Percentiles rank a stretch among this genome's conserved stretches.
These are phyloP conservation scores for Carassius carassius DNA, from an alignment of 2,113 vertebrate species.

Conservation along the genomic window DNA sequence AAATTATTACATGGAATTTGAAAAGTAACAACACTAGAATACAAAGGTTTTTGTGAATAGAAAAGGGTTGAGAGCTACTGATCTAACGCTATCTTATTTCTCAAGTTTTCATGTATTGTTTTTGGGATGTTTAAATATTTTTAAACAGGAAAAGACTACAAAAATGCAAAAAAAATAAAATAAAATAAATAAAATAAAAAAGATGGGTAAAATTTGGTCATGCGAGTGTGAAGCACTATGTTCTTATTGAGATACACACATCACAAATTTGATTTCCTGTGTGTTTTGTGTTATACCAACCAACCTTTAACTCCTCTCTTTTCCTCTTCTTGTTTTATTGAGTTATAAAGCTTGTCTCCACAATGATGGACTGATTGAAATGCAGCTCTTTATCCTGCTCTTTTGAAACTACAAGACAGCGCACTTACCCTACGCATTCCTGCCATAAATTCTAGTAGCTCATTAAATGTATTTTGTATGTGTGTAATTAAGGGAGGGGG, in stretches of 20 bases:
- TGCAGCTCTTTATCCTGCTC: conserved; percentile 32
- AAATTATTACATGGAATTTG: too few relatives aligned
- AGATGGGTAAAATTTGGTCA: too few relatives aligned
- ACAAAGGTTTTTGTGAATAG: too few relatives aligned
- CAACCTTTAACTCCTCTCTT: conserved; percentile 25
- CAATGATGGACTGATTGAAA: conserved; percentile 48
- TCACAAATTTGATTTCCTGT: neutral
- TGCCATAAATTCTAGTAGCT: conserved; percentile 28
- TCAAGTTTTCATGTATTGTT: too few relatives aligned
- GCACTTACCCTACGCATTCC: conserved; percentile 23
- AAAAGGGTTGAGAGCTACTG: too few relatives aligned
- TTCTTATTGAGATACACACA: neutral
- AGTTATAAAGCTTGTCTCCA: conserved; percentile 10
- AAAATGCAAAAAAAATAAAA: too few relatives aligned
- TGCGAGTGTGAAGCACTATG: too few relatives aligned
- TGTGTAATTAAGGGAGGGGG: conserved; percentile 39
- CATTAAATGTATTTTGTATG: conserved; percentile 33
- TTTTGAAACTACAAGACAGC: conserved; percentile 44
- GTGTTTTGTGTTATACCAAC: neutral
- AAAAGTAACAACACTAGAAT: too few relatives aligned
- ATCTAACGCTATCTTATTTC: too few relatives aligned
- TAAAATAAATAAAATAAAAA: too few relatives aligned
- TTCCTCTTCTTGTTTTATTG: conserved; percentile 11
- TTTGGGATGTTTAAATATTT: too few relatives aligned
- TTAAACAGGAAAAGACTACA: too few relatives aligned